phyloP scores from a whole-genome alignment of 2,113 vertebrate species.

The Atractosteus spatula region DNA sequence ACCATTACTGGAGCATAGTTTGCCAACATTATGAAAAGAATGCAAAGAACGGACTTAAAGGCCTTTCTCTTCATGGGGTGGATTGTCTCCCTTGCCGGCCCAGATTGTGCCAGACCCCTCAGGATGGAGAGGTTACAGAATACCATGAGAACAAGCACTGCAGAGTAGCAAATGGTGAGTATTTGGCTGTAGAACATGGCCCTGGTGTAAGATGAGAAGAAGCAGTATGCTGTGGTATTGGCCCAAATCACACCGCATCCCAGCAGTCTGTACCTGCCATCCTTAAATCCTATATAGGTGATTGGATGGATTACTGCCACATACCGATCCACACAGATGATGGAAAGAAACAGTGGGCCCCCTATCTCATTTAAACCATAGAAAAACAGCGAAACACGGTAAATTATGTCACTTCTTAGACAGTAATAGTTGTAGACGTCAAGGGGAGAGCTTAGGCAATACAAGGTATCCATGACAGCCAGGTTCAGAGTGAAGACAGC shows the following conservation, averaged over 20 bases:
- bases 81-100: neutral
- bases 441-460: neutral
- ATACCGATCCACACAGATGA: neutral
- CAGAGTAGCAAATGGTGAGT: neutral
- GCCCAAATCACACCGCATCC: neutral
- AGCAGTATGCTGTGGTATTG: neutral
- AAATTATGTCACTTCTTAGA: neutral
- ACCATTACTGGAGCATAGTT: neutral
- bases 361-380: neutral
- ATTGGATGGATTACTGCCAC: neutral
- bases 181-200: neutral
- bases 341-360: neutral
- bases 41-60: neutral
- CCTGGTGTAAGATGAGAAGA: neutral
- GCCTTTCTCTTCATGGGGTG: slow-evolving; percentile 3
- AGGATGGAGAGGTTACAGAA: neutral
- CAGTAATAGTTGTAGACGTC: neutral
- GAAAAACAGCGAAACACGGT: neutral
- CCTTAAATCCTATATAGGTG: neutral
- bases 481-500: slow-evolving; percentile 2
- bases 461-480: slow-evolving; percentile 3
- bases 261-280: neutral
- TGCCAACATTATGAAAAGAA: neutral
- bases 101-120: neutral
- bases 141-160: neutral